Base-by-base conservation (phyloP, 1,140 invertebrate species). In the Nautilus pompilius region DNA sequence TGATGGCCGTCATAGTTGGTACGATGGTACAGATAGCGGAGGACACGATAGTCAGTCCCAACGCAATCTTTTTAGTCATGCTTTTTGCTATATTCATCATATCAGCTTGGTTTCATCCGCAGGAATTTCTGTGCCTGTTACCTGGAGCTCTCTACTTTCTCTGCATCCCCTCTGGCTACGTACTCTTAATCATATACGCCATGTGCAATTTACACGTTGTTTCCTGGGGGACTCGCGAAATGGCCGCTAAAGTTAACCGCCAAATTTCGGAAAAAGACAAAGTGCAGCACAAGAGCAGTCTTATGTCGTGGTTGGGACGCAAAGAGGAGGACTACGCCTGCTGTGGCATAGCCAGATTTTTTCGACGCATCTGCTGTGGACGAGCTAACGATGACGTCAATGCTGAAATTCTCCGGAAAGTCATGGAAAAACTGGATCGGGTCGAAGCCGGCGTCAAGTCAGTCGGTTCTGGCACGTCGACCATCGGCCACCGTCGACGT, bases 1-100 rank as follows among this genome's bases (percentile, higher is more conserved):
- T 99, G 96, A 96, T 99, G 93, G 95, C 96, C 69, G 96, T 99
- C 6, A 93, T 98, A 60, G 95, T 98, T 24, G 96, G 95, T 88
- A 98, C 96, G 2, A 67, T 74, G n/a, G 70, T 79, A 17, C 71
- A 75, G 46, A 68, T 73, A 26, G 68, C 69, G 6, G 71, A 82
- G 65, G 81, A 72, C 66, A 80, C 68, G 15, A 77, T 72, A 65
- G 70, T 66, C 94, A 96, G 10, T 96, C 96, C 49, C 5, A 81
- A 80, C 63, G 95, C 96, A 20, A 95, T 99, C 79, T 99, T 99
- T 86, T 89, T 99, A 75, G 92, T 98, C 6, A 65, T 80, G 58
- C 57, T 80, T 20, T 63, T 79, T 4, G 88, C 90, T 45, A 97
- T 96, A 30, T 98, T 98, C 84, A 90, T 97, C 68, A 95, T 96